Conservation (phyloP, 2,797 vertebrate genomes). For the Halcyon leucocephala region DNA sequence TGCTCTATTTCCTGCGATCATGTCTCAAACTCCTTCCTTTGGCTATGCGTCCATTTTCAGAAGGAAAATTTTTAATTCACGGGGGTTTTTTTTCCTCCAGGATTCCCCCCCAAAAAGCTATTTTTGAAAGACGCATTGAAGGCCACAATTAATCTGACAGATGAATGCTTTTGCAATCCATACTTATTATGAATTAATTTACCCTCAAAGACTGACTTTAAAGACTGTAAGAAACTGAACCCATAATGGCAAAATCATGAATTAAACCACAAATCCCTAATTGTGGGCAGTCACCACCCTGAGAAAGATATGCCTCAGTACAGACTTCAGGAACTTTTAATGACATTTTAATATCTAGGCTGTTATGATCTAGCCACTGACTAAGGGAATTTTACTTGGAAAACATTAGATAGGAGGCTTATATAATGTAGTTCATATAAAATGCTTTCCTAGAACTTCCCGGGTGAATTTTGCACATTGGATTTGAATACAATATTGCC, state of each 20-base stretch:
- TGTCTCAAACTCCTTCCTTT: background rate
- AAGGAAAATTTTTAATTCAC: background rate
- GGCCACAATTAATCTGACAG: background rate
- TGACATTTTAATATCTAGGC: background rate
- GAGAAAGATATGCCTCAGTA: background rate
- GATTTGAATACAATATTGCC: background rate
- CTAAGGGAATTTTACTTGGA: background rate
- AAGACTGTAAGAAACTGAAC: background rate
- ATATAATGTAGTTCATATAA: background rate
- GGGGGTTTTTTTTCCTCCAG: background rate
- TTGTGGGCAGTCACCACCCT: background rate
- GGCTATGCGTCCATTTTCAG: background rate
- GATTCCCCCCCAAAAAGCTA: background rate
- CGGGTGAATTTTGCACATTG: background rate
- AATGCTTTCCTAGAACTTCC: conserved; percentile 1
- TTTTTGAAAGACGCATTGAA: background rate
- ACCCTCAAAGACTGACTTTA: background rate
- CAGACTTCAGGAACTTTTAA: background rate
- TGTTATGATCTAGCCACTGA: background rate
- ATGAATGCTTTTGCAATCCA: background rate
- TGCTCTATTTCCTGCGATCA: background rate
- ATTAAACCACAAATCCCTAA: background rate
- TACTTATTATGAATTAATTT: background rate
- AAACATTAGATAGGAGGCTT: background rate
- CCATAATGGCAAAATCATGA: background rate